These are phyloP conservation scores for Heterotis niloticus DNA, from an alignment of 2,113 vertebrate species.

Conservation along the genomic window DNA sequence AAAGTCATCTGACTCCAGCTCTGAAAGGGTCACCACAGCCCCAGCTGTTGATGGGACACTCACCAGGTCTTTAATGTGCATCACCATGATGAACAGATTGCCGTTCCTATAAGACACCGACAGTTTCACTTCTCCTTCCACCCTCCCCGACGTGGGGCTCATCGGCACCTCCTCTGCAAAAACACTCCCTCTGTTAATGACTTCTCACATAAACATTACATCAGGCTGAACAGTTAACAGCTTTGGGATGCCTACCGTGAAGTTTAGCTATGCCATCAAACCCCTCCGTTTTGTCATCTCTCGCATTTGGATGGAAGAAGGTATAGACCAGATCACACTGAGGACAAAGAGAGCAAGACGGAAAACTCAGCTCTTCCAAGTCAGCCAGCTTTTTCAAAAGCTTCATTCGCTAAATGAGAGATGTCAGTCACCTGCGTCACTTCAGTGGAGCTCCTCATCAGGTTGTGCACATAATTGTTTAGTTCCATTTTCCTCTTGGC, in stretches of 20 bases:
- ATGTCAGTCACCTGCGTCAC: conserved; percentile 80
- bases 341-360: conserved; percentile 31
- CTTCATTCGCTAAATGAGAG: background rate
- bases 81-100: conserved; percentile 97
- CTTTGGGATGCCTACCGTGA: conserved; percentile 60
- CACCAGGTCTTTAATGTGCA: conserved; percentile 96
- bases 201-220: background rate
- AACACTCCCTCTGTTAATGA: background rate
- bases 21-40: background rate
- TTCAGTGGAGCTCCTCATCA: conserved; percentile 85
- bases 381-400: background rate
- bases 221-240: background rate
- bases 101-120: conserved; percentile 93
- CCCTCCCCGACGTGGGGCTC: conserved; percentile 81
- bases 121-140: conserved; percentile 93
- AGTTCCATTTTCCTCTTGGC: conserved; percentile 93
- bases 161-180: conserved; percentile 60
- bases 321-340: conserved; percentile 98
- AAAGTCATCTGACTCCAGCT: background rate
- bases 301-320: conserved; percentile 91
- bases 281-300: conserved; percentile 91
- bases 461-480: conserved; percentile 88
- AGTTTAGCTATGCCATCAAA: conserved; percentile 71
- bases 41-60: conserved; percentile 44
- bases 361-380: background rate